phyloP scores from a whole-genome alignment of 2,797 vertebrate species.

The Coilia nasus region DNA sequence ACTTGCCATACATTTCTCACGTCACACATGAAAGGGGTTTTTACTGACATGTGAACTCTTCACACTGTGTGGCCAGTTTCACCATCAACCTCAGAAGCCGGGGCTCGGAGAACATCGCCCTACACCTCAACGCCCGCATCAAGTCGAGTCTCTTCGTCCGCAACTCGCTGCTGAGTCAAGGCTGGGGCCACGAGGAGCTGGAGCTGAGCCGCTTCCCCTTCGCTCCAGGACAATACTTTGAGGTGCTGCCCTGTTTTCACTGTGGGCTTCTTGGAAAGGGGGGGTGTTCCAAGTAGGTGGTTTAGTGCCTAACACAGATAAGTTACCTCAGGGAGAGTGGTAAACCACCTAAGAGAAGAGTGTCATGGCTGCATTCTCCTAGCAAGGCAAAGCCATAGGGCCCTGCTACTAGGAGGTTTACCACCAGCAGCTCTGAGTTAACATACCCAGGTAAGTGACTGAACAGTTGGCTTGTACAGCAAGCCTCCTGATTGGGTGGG shows the following conservation, averaged over 20 bases:
- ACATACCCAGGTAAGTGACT: too few species aligned
- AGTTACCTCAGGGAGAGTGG: too few species aligned
- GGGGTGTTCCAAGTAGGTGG: too few species aligned
- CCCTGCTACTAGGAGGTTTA: too few species aligned
- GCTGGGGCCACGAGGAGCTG: constrained; percentile 93
- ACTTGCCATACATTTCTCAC: background rate
- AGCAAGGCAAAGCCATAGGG: too few species aligned
- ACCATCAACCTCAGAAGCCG: constrained; percentile 82
- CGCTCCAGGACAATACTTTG: constrained; percentile 91
- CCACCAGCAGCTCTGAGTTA: too few species aligned
- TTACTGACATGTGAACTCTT: background rate
- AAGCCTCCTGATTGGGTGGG: too few species aligned
- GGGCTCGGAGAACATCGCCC: constrained; percentile 84
- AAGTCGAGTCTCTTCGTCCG: constrained; percentile 85
- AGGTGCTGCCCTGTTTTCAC: constrained; percentile 71
- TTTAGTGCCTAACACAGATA: background rate
- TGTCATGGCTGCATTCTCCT: too few species aligned
- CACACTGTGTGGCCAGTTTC: constrained; percentile 73
- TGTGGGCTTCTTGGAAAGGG: background rate
- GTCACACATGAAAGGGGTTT: too few species aligned
- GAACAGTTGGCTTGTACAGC: too few species aligned
- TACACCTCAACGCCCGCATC: constrained; percentile 90
- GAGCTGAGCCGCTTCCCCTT: constrained; percentile 86
- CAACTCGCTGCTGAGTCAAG: constrained; percentile 87
- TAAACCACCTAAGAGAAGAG: too few species aligned